These are phyloP conservation scores for Prosopocoilus inquinatus DNA, from an alignment of 2,888 invertebrate genomes.

Conservation along the genomic window DNA sequence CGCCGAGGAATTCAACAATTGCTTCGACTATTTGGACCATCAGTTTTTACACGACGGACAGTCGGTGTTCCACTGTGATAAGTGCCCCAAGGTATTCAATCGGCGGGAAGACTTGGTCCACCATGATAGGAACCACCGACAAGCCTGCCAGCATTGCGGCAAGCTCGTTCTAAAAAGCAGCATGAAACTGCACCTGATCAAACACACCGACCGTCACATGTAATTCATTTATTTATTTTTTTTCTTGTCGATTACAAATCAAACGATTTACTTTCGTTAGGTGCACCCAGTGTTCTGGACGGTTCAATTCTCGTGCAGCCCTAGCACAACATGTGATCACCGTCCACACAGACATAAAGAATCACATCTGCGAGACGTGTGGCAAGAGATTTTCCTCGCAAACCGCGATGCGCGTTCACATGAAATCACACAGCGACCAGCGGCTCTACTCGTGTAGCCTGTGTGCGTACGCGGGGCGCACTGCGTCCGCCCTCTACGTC, in stretches of 20 bases:
- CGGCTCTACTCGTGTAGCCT: conserved; percentile 36
- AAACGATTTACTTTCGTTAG: conserved; percentile 18
- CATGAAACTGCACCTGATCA: conserved; percentile 36
- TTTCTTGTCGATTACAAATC: background rate
- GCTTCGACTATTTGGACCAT: conserved; percentile 38
- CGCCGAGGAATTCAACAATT: conserved; percentile 27
- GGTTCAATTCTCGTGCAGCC: conserved; percentile 36
- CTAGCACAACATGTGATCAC: conserved; percentile 37
- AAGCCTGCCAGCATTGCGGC: conserved; percentile 36
- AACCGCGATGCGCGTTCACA: conserved; percentile 36
- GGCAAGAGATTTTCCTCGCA: conserved; percentile 39
- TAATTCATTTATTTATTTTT: no score
- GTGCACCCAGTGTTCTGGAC: conserved; percentile 33
- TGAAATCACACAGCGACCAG: conserved; percentile 37
- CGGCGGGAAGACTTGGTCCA: conserved; percentile 32
- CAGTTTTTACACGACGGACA: conserved; percentile 35
- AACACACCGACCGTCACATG: conserved; percentile 36
- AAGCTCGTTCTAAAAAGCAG: conserved; percentile 36
- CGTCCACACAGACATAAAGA: conserved; percentile 38
- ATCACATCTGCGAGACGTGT: conserved; percentile 40
- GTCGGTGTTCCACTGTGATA: conserved; percentile 37
- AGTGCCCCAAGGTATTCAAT: conserved; percentile 32
- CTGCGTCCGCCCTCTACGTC: conserved; percentile 40
- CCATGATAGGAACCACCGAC: conserved; percentile 36
- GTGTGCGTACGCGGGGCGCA: conserved; percentile 38